Conservation (phyloP, 2,113 vertebrate genomes). For the Oreochromis aureus region DNA sequence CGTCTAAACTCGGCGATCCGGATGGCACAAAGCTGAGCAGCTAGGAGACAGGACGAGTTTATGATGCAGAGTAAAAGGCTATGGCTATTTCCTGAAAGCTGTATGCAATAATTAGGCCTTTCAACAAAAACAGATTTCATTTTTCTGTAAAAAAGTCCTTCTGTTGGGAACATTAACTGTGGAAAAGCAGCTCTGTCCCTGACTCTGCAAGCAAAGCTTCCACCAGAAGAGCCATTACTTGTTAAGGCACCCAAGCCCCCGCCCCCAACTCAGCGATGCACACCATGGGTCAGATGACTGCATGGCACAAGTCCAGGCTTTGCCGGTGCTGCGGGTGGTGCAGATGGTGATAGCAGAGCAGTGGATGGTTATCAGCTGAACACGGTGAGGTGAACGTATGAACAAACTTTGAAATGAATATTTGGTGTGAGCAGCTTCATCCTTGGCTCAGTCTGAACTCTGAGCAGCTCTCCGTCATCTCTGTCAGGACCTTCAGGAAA, state of each 20-base stretch:
- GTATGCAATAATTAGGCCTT: not conserved
- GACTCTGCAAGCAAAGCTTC: not conserved
- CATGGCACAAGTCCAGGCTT: not conserved
- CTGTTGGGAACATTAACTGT: not conserved
- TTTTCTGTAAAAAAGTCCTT: not conserved
- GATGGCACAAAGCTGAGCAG: not conserved
- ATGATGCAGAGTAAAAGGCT: not conserved
- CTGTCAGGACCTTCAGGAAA: not conserved
- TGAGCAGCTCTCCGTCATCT: not conserved
- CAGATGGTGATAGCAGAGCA: not conserved
- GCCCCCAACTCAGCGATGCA: not conserved
- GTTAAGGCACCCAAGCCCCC: not conserved
- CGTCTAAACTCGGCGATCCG: not conserved
- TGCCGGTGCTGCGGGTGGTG: not conserved
- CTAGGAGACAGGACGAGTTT: accelerated
- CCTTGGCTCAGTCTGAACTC: not conserved
- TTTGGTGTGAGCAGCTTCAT: not conserved
- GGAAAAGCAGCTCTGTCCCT: not conserved
- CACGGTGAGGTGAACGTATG: not conserved
- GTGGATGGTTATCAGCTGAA: not conserved
- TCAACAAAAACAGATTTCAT: not conserved
- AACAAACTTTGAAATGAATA: not conserved
- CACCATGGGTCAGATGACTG: not conserved
- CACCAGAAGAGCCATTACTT: not conserved
- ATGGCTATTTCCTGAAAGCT: not conserved